A percentile compares a stretch with the other conserved stretches of the same genome.
Conservation (phyloP, 2,888 invertebrate species). For the Tiliacea aurago region DNA sequence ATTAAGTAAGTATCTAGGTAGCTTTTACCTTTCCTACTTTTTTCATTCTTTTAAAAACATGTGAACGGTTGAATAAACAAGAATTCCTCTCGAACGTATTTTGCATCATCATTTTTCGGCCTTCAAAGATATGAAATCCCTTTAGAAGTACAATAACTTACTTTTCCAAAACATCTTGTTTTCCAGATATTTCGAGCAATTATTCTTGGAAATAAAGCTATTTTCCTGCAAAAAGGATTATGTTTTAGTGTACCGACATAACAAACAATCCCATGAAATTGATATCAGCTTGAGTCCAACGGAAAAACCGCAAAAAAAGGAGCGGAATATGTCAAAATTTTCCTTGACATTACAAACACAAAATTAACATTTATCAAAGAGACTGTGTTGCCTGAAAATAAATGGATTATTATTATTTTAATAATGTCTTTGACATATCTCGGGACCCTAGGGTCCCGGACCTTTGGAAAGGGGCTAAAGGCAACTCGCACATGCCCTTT, state of each 20-base stretch:
- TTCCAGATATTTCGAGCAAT: neutral
- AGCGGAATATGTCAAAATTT: neutral
- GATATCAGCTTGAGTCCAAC: neutral
- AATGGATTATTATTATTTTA: neutral
- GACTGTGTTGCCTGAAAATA: neutral
- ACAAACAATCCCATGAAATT: conserved; percentile 13
- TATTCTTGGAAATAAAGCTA: conserved; percentile 2
- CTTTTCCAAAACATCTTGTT: conserved; percentile 4
- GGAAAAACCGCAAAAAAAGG: conserved; percentile 4
- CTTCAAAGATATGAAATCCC: conserved; percentile 4
- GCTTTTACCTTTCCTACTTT: conserved; percentile 1
- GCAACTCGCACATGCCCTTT: neutral
- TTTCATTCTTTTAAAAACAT: neutral
- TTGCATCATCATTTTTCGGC: neutral
- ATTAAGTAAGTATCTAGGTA: neutral
- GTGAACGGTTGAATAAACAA: conserved; percentile 2
- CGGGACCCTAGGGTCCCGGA: neutral
- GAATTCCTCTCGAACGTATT: neutral
- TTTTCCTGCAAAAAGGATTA: conserved; percentile 13
- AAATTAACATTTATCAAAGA: neutral
- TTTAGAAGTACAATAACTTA: neutral
- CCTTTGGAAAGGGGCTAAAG: neutral
- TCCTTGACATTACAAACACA: conserved; percentile 2
- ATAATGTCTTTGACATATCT: neutral
- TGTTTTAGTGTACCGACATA: neutral